Evolutionary conservation across 2,797 vertebrate genomes (phyloP).

Genomic region (Hippopotamyrus pictus): DNA sequence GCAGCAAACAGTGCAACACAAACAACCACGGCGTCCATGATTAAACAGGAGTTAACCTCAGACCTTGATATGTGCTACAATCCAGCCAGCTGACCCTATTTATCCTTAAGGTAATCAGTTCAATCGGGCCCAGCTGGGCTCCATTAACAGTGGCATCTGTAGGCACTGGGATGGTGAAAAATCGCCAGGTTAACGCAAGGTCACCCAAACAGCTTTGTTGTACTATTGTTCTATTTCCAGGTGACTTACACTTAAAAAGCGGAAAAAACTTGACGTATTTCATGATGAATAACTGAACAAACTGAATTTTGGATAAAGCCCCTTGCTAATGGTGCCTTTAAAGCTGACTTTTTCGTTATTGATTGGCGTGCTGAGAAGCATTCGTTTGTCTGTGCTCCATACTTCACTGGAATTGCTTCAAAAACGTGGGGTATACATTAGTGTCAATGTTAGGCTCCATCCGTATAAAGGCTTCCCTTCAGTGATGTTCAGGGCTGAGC

Average conservation of each 20-base stretch:
- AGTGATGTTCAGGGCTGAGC: not conserved
- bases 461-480: not conserved
- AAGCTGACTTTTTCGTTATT: not conserved
- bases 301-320: not conserved
- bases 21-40: not conserved
- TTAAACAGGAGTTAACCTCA: not conserved
- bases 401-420: not conserved
- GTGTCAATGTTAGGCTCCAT: not conserved
- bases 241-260: not conserved
- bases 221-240: not conserved
- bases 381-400: not conserved
- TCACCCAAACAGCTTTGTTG: not conserved
- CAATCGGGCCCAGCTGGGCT: constrained; percentile 1
- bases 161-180: not conserved
- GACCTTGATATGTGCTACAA: not conserved
- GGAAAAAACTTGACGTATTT: not conserved
- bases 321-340: not conserved
- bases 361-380: not conserved
- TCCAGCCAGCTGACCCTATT: not conserved
- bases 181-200: not conserved
- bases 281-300: not conserved
- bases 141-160: not conserved
- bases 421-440: not conserved
- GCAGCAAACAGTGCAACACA: not conserved
- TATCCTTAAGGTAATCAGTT: constrained; percentile 9